Percentiles rank a stretch among this genome's conserved stretches.
These are phyloP conservation scores for Microchirus variegatus DNA, from an alignment of 2,797 vertebrate species.

Conservation along the genomic window DNA sequence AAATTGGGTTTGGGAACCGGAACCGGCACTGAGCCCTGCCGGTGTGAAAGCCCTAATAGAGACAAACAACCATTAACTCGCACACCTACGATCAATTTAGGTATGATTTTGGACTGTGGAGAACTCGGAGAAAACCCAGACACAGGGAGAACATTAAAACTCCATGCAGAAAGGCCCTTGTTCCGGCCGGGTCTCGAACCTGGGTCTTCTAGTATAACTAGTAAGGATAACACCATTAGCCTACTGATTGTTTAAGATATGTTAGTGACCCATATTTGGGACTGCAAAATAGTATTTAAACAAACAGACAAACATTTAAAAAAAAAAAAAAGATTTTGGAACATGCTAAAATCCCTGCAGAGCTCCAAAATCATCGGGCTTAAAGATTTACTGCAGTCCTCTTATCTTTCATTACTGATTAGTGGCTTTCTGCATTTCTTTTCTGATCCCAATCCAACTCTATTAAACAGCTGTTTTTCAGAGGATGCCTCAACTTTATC, in stretches of 20 bases:
- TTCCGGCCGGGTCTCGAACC: too few relatives aligned
- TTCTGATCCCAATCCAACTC: conserved; percentile 83
- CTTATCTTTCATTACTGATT: conserved; percentile 82
- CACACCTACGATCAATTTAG: too few relatives aligned
- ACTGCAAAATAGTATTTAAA: conserved; percentile 56
- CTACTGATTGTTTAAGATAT: conserved; percentile 28
- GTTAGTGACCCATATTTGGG: conserved; percentile 51
- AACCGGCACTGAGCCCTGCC: too few relatives aligned
- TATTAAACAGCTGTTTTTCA: conserved; percentile 77
- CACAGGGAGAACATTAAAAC: too few relatives aligned
- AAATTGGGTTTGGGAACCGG: too few relatives aligned
- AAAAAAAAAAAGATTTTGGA: conserved; percentile 69
- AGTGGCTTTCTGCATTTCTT: conserved; percentile 75
- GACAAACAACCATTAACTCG: too few relatives aligned
- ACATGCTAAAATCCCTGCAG: conserved; percentile 81
- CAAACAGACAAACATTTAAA: conserved; percentile 65
- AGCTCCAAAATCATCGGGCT: conserved; percentile 78
- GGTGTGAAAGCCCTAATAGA: too few relatives aligned
- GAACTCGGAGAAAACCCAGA: too few relatives aligned
- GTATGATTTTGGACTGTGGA: too few relatives aligned
- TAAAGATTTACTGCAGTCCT: conserved; percentile 80
- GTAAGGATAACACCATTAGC: too few relatives aligned
- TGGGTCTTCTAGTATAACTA: too few relatives aligned
- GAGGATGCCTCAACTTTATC: conserved; percentile 69
- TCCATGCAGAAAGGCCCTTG: too few relatives aligned